phyloP scores from a whole-genome alignment of 2,888 invertebrate species.

The Platycnemis pennipes region DNA sequence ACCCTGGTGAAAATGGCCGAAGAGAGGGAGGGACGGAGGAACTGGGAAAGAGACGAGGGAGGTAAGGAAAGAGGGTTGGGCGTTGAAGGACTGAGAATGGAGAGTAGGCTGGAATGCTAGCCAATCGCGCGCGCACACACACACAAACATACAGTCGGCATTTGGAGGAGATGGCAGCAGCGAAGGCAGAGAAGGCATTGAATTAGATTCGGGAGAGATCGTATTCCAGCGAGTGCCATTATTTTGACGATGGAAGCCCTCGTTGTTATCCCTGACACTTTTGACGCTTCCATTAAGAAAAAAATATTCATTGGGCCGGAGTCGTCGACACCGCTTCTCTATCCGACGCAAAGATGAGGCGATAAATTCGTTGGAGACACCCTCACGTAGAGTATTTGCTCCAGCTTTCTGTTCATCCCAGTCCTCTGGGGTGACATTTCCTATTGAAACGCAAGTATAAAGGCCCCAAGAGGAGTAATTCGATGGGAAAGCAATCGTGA shows the following conservation, averaged over 20 bases:
- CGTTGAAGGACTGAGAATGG: not conserved
- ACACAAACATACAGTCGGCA: too few relatives aligned
- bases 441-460: not conserved
- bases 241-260: conserved; percentile 32
- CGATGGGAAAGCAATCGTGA: not conserved
- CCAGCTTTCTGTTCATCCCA: not conserved
- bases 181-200: not conserved
- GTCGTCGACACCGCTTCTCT: not conserved
- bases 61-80: not conserved
- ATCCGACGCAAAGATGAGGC: not conserved
- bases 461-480: not conserved
- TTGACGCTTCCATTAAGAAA: conserved; percentile 29
- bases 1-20: not conserved
- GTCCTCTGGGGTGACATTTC: not conserved
- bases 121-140: not conserved
- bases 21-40: not conserved
- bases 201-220: not conserved
- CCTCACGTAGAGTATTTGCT: not conserved
- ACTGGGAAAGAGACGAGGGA: not conserved
- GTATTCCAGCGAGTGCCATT: conserved; percentile 5
- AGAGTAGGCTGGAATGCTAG: not conserved
- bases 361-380: not conserved
- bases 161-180: not conserved
- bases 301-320: not conserved
- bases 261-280: conserved; percentile 10